phyloP scores from a whole-genome alignment of 2,797 vertebrate genomes.

The Coreius guichenoti region DNA sequence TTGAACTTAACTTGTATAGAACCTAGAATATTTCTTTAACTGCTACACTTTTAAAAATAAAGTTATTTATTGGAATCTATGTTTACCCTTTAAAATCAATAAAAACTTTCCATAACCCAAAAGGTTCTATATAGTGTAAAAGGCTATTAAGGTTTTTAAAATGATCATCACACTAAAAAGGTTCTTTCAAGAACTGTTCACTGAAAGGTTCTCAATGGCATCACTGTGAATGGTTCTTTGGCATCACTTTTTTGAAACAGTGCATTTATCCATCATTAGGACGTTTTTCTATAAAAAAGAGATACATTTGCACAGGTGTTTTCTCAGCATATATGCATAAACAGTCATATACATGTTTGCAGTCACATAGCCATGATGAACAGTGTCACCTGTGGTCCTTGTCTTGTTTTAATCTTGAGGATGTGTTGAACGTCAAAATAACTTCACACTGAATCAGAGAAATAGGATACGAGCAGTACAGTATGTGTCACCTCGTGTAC shows the following conservation, averaged over 20 bases:
- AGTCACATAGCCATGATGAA: not conserved
- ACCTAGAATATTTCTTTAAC: not conserved
- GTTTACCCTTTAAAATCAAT: not conserved
- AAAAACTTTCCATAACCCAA: not conserved
- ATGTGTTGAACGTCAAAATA: constrained; percentile 1
- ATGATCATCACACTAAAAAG: not conserved
- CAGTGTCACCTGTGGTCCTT: constrained; percentile 1
- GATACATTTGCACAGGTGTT: not conserved
- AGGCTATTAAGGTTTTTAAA: not conserved
- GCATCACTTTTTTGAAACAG: not conserved
- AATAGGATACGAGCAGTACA: constrained; percentile 26
- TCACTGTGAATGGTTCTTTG: not conserved
- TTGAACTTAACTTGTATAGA: not conserved
- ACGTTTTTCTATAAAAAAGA: not conserved
- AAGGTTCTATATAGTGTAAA: not conserved
- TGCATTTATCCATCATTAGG: not conserved
- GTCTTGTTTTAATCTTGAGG: constrained; percentile 17
- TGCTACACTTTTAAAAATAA: not conserved
- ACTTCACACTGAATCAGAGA: constrained; percentile 14
- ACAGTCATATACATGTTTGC: not conserved
- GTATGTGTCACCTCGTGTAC: constrained; percentile 3
- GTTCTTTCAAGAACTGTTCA: not conserved
- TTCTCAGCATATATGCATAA: not conserved
- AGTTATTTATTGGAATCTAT: too few species aligned
- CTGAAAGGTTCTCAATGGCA: not conserved